phyloP scores from a whole-genome alignment of 2,113 vertebrate genomes.

The Rhinolophus ferrumequinum region DNA sequence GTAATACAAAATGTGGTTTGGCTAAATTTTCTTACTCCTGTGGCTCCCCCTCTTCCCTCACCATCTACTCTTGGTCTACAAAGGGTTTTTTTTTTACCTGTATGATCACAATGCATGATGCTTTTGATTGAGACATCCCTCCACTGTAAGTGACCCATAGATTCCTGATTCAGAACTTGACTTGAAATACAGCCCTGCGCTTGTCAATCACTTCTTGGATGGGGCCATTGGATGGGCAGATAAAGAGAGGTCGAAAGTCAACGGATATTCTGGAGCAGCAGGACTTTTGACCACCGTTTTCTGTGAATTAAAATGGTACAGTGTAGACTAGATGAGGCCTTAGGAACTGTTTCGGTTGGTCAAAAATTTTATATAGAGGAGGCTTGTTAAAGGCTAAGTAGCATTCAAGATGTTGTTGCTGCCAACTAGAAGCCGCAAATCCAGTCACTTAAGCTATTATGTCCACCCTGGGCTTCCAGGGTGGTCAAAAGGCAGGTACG shows the following conservation, averaged over 20 bases:
- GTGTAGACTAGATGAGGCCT: not conserved
- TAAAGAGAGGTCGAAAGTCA: not conserved
- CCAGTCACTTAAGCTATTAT: not conserved
- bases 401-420: not conserved
- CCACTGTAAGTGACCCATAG: not conserved
- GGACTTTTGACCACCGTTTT: not conserved
- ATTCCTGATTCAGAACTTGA: not conserved
- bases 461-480: accelerated
- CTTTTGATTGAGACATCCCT: not conserved
- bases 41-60: accelerated
- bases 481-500: not conserved
- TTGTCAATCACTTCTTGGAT: not conserved
- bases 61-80: not conserved
- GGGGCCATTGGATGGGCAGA: not conserved
- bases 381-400: not conserved
- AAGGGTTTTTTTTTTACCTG: not conserved
- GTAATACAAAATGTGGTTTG: not conserved
- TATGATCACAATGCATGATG: not conserved
- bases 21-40: not conserved
- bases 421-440: not conserved
- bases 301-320: not conserved
- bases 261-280: not conserved
- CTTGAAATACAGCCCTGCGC: not conserved
- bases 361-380: not conserved
- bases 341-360: not conserved